Percentiles rank a stretch among this genome's conserved stretches.
These are phyloP conservation scores for Ctenicera cuprea DNA, from an alignment of 2,888 invertebrate species.

Conservation along the genomic window DNA sequence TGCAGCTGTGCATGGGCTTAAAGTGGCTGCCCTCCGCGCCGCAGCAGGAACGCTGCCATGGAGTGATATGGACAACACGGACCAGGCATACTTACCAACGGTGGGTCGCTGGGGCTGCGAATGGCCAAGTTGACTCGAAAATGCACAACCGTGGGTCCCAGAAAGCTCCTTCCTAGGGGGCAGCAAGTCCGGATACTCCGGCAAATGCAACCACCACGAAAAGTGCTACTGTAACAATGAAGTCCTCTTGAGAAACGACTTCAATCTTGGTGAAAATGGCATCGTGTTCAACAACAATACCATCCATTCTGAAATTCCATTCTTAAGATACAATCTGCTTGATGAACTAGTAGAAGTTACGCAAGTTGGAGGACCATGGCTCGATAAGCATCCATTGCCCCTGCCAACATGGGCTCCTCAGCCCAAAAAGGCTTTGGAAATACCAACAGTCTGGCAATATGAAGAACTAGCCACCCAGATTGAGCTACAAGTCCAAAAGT, in stretches of 20 bases:
- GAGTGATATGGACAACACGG: slow-evolving; percentile 66
- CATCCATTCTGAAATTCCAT: slow-evolving; percentile 29
- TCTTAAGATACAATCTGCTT: slow-evolving; percentile 30
- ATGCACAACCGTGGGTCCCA: slow-evolving; percentile 73
- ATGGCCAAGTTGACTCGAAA: slow-evolving; percentile 98
- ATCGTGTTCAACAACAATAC: slow-evolving; percentile 53
- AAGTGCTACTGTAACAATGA: slow-evolving; percentile 68
- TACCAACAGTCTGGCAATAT: slow-evolving; percentile 79
- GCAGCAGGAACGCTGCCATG: slow-evolving; percentile 75
- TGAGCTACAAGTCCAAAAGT: slow-evolving; percentile 86
- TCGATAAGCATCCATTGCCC: slow-evolving; percentile 82
- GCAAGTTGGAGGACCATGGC: slow-evolving; percentile 78
- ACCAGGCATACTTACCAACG: slow-evolving; percentile 81
- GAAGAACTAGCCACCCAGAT: slow-evolving; percentile 87
- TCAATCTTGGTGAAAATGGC: slow-evolving; percentile 63
- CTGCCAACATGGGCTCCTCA: slow-evolving; percentile 83
- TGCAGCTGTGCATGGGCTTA: slow-evolving; percentile 67
- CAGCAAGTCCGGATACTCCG: slow-evolving; percentile 68
- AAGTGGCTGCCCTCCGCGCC: slow-evolving; percentile 42
- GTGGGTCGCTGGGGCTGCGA: slow-evolving; percentile 95
- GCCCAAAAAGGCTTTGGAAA: slow-evolving; percentile 73
- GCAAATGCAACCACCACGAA: slow-evolving; percentile 40
- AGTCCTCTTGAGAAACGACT: slow-evolving; percentile 69
- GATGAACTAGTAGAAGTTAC: slow-evolving; percentile 60
- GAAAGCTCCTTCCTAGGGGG: slow-evolving; percentile 68